These are phyloP conservation scores for Steatocranus sp. DNA, from an alignment of 2,797 vertebrate species.

Conservation along the genomic window DNA sequence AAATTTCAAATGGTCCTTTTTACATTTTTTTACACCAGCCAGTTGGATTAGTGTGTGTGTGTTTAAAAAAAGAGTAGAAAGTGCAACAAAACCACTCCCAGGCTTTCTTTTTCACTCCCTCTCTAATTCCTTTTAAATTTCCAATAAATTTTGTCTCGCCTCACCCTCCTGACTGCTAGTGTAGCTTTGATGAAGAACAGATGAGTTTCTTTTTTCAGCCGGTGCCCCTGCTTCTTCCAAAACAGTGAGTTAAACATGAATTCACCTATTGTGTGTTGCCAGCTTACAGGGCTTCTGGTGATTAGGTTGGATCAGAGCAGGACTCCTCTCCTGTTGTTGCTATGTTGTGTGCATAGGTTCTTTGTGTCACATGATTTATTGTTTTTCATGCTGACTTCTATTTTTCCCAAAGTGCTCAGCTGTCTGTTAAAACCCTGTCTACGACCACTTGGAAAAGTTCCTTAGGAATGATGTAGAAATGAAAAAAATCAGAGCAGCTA, in stretches of 20 bases:
- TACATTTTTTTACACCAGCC: conserved; percentile 4
- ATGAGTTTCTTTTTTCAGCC: conserved; percentile 51
- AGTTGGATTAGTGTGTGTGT: not conserved
- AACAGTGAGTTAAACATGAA: conserved; percentile 46
- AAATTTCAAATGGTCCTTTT: not conserved
- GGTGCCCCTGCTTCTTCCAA: conserved; percentile 15
- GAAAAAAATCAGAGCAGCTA: not conserved
- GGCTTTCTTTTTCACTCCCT: conserved; percentile 45
- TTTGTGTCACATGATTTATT: not conserved
- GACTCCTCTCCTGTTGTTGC: not conserved
- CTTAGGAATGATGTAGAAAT: not conserved
- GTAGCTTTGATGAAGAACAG: conserved; percentile 62
- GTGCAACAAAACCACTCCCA: not conserved
- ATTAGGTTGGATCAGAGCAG: conserved; percentile 10
- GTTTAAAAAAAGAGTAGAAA: not conserved
- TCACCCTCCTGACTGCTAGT: conserved; percentile 23
- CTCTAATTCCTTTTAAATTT: conserved; percentile 51
- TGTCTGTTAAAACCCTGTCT: not conserved
- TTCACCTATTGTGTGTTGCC: conserved; percentile 52
- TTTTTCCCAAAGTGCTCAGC: not conserved
- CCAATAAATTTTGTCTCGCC: conserved; percentile 52
- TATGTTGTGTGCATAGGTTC: not conserved
- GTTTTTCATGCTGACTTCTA: not conserved
- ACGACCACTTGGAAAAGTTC: not conserved
- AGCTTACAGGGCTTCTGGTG: conserved; percentile 1